phyloP scores from a whole-genome alignment of 1,140 invertebrate genomes.

The Apis dorsata region DNA sequence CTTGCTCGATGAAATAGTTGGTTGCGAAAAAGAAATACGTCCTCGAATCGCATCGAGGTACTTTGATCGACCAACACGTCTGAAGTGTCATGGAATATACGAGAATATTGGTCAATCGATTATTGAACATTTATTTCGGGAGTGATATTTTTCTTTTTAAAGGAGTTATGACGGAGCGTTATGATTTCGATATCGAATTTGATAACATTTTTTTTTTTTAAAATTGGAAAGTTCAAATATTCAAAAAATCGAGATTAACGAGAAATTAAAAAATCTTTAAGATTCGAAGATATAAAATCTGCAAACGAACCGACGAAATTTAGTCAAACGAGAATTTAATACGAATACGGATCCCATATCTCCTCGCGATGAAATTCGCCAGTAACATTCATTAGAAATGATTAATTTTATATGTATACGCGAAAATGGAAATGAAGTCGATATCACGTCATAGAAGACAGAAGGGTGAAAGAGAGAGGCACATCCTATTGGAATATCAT shows the following conservation, averaged over 20 bases:
- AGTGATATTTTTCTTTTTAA: neutral
- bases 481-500: conserved; percentile 14
- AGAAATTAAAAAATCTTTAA: neutral
- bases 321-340: neutral
- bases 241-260: accelerated
- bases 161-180: neutral
- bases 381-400: neutral
- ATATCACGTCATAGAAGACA: conserved; percentile 1
- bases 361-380: conserved; percentile 6
- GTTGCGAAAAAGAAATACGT: neutral
- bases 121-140: neutral
- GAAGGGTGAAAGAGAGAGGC: neutral
- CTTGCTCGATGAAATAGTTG: neutral
- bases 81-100: neutral
- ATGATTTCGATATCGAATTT: neutral
- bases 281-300: neutral
- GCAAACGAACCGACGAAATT: neutral
- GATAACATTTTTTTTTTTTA: no score
- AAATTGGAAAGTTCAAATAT: neutral
- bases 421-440: conserved; percentile 29
- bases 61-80: neutral
- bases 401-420: conserved; percentile 19
- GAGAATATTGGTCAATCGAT: neutral
- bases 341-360: neutral
- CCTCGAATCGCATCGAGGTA: neutral